Base-by-base conservation (phyloP, 1,140 invertebrate genomes). In the Bathynomus jamesi region DNA sequence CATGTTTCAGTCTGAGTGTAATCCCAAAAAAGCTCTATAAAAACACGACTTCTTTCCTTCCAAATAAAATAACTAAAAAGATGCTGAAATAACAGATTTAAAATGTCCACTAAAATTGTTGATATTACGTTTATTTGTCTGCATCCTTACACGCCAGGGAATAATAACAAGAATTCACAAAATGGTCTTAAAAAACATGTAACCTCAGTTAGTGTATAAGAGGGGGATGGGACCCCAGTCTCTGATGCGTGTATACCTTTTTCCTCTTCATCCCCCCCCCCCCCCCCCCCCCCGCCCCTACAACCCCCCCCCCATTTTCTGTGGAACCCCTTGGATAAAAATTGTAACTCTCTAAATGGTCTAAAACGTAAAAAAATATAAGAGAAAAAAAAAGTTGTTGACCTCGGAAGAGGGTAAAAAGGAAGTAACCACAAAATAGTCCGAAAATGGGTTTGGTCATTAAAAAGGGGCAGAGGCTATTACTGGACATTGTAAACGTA, bases 11-110 rank as follows among this genome's bases (percentile, higher is more conserved):
- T 53, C 40, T 53, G 21, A 53, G 21, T 21, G 40, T 53, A 53
- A 53, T 53, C 40, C 40, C 40, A 53, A 53, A n/a, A 53, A 53
- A 53, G 40, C 40, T 53, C 13, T 53, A 53, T 53, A 53, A 53
- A 53, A 53, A 53, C 11, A 53, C 40, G 21, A 53, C 21, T 53
- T 5, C 40, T 53, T 53, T 21, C 5, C 21, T 53, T 21, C 21
- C 40, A 53, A 53, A 53, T 53, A 53, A 53, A 53, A 53, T 53
- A 53, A 53, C 11, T 53, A 53, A 53, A 53, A 53, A 53, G 40
- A 53, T 53, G 40, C 40, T 53, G 40, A 53, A 53, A 53, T 53
- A 53, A 53, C 40, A 53, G 40, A 53, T 53, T 53, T 53, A 53
- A 53, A 53, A 53, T 53, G 40, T 53, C 40, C 40, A 53, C 40